phyloP scores from a whole-genome alignment of 2,888 invertebrate genomes.

The Pristionchus arcanus region DNA sequence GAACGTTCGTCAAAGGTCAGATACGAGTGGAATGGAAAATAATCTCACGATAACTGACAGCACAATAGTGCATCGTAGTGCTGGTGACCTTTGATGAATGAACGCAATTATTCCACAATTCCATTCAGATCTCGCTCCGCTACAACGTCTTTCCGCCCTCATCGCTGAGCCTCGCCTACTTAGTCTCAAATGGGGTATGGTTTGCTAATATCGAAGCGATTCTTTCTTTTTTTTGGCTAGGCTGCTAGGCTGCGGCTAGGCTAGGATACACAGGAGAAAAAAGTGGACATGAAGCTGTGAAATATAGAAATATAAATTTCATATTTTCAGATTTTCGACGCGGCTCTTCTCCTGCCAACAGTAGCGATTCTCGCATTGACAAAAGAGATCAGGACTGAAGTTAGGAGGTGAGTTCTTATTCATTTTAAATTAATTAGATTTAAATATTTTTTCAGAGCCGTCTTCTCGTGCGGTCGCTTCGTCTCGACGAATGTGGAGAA shows the following conservation, averaged over 20 bases:
- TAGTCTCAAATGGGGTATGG: not conserved
- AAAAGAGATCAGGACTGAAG: not conserved
- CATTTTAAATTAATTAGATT: not conserved
- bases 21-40: too few species aligned
- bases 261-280: too few species aligned
- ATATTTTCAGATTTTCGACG: not conserved
- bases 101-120: not conserved
- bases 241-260: too few species aligned
- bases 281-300: too few species aligned
- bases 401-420: not conserved
- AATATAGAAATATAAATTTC: too few species aligned
- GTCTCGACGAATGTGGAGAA: not conserved
- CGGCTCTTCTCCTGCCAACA: not conserved
- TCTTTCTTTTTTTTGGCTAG: too few species aligned
- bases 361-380: not conserved
- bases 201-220: too few species aligned
- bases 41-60: too few species aligned
- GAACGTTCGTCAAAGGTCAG: too few species aligned
- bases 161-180: not conserved
- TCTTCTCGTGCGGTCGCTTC: not conserved
- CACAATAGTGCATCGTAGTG: too few species aligned
- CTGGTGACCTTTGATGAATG: not conserved
- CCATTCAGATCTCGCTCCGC: not conserved
- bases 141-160: not conserved
- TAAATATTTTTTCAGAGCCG: not conserved